Percentiles rank a stretch among this genome's conserved stretches.
Evolutionary conservation across 1,140 invertebrate genomes (phyloP).

Genomic region (Pemphigus obesinymphae): DNA sequence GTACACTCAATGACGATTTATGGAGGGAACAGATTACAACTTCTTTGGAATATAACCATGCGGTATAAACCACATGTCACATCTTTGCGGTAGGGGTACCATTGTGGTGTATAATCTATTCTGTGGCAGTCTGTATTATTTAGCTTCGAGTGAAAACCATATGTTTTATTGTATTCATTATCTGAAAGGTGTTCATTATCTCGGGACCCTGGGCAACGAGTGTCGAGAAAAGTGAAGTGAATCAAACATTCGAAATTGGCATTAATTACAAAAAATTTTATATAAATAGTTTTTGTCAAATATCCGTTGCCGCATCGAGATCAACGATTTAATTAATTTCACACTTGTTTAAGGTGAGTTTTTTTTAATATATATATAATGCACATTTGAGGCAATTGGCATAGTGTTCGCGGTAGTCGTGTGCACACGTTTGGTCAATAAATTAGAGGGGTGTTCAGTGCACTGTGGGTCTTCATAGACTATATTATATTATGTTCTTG

Average conservation of each 20-base stretch:
- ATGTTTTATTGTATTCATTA: slow-evolving; percentile 37
- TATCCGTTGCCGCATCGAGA: not conserved
- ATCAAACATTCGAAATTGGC: slow-evolving; percentile 20
- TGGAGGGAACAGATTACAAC: not conserved
- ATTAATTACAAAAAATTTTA: not conserved
- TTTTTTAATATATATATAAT: not conserved
- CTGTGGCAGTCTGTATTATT: not conserved
- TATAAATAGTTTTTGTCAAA: slow-evolving; percentile 9
- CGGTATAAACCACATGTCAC: not conserved
- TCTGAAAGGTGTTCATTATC: slow-evolving; percentile 32
- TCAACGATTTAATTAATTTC: not conserved
- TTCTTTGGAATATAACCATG: slow-evolving; percentile 3
- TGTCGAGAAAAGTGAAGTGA: too few species aligned
- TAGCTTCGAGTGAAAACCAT: not conserved
- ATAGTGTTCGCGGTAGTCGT: not conserved
- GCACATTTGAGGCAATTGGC: not conserved
- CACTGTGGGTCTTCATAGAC: not conserved
- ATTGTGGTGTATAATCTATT: not conserved
- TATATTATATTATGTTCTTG: too few species aligned
- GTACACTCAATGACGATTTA: too few species aligned
- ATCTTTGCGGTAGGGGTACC: not conserved
- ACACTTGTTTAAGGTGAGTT: not conserved
- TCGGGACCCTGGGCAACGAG: slow-evolving; percentile 26
- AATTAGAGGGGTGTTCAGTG: not conserved
- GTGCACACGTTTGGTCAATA: slow-evolving; percentile 14